These are phyloP conservation scores for Pentamera pediparva DNA, from an alignment of 53 echinoderm and acorn worm genomes.

Conservation along the genomic window DNA sequence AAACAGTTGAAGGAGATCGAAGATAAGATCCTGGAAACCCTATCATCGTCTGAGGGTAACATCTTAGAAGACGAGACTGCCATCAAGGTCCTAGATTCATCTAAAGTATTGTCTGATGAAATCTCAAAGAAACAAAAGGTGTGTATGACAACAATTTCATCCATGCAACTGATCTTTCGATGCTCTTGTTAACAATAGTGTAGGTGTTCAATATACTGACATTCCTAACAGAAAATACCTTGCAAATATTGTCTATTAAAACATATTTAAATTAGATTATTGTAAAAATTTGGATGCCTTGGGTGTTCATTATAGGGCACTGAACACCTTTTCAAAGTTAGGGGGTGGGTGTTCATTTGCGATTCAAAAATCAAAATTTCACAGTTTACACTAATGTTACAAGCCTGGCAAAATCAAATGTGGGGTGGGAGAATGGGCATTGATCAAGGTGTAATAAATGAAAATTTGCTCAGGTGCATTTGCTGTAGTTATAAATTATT, in stretches of 20 bases:
- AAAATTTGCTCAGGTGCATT: no score
- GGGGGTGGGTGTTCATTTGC: no score
- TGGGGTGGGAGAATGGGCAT: no score
- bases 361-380: no score
- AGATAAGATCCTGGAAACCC: constrained; percentile 94
- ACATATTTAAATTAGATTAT: background rate
- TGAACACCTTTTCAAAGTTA: no score
- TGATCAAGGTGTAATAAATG: no score
- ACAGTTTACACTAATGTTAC: no score
- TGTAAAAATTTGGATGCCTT: background rate
- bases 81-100: constrained; percentile 82
- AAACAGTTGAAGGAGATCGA: constrained; percentile 99
- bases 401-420: no score
- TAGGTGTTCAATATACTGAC: background rate
- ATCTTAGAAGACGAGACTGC: constrained; percentile 96
- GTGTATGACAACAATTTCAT: background rate
- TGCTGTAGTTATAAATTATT: no score
- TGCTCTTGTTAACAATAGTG: background rate
- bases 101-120: constrained; percentile 91
- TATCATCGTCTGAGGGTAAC: constrained; percentile 97
- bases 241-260: background rate
- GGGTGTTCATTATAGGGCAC: no score
- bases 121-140: constrained; percentile 99
- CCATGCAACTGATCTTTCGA: background rate
- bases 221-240: background rate